These are phyloP conservation scores for Tenthredo amoena DNA, from an alignment of 2,888 invertebrate genomes.

Conservation along the genomic window DNA sequence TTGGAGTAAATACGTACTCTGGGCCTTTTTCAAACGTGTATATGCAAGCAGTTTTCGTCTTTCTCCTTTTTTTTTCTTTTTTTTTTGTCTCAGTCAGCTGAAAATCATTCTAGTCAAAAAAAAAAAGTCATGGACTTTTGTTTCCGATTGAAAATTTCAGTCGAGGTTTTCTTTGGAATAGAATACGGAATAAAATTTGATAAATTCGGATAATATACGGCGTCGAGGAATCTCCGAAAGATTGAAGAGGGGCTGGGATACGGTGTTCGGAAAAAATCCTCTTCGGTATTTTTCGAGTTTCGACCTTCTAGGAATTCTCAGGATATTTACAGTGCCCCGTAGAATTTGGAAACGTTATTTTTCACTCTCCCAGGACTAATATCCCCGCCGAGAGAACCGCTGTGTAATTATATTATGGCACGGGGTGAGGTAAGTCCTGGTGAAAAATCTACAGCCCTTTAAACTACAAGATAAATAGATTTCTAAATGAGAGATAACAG, in stretches of 20 bases:
- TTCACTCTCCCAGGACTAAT: slow-evolving; percentile 41
- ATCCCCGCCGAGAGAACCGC: neutral
- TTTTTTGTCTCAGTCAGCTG: neutral
- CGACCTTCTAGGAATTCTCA: slow-evolving; percentile 42
- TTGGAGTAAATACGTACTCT: slow-evolving; percentile 1
- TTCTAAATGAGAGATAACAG: neutral
- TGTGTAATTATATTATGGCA: slow-evolving; percentile 21
- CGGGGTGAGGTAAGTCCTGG: neutral
- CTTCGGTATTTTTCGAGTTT: slow-evolving; percentile 30
- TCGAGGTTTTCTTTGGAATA: neutral
- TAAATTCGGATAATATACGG: slow-evolving; percentile 4
- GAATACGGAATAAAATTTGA: neutral
- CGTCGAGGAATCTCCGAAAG: neutral
- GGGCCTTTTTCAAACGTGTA: neutral
- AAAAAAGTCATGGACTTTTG: neutral
- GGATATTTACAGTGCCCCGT: slow-evolving; percentile 46
- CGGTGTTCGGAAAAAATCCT: slow-evolving; percentile 8
- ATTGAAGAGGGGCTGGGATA: slow-evolving; percentile 19
- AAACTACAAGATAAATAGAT: slow-evolving; percentile 8
- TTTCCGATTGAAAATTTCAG: neutral
- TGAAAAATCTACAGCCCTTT: slow-evolving; percentile 10
- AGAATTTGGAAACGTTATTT: slow-evolving; percentile 40
- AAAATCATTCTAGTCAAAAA: neutral
- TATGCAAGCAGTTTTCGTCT: neutral
- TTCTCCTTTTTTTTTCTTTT: neutral